phyloP scores from a whole-genome alignment of 2,113 vertebrate species.

The Daboia siamensis region DNA sequence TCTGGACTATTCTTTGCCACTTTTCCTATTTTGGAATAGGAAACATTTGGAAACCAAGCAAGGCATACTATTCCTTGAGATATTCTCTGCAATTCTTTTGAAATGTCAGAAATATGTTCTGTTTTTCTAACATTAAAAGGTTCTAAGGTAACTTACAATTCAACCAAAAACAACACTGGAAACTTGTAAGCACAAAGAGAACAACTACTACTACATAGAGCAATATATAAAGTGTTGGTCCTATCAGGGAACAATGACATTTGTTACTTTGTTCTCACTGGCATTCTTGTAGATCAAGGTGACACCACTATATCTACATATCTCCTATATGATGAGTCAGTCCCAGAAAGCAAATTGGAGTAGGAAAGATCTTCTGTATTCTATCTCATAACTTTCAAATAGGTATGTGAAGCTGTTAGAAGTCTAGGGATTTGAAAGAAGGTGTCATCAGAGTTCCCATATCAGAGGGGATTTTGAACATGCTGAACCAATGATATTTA shows the following conservation, averaged over 20 bases:
- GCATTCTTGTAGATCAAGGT: background rate
- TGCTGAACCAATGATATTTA: background rate
- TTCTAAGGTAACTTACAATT: background rate
- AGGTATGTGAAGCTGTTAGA: background rate
- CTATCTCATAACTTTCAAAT: background rate
- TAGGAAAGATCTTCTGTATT: background rate
- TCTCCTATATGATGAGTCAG: background rate
- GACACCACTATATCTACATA: background rate
- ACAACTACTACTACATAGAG: background rate
- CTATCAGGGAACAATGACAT: background rate
- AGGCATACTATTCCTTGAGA: background rate
- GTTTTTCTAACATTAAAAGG: background rate
- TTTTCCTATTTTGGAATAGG: background rate
- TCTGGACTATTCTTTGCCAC: background rate
- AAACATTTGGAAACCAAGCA: background rate
- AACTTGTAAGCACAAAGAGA: background rate
- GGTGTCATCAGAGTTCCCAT: background rate
- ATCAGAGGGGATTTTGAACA: background rate
- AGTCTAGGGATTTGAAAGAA: too few relatives aligned
- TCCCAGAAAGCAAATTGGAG: background rate
- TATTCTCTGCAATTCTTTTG: background rate
- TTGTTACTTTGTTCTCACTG: background rate
- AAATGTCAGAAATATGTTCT: background rate
- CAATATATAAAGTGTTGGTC: background rate
- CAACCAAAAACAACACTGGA: background rate